Evolutionary conservation across 92 coral and sea anemone species (phyloP).

Genomic region (Paragorgia papillata): DNA sequence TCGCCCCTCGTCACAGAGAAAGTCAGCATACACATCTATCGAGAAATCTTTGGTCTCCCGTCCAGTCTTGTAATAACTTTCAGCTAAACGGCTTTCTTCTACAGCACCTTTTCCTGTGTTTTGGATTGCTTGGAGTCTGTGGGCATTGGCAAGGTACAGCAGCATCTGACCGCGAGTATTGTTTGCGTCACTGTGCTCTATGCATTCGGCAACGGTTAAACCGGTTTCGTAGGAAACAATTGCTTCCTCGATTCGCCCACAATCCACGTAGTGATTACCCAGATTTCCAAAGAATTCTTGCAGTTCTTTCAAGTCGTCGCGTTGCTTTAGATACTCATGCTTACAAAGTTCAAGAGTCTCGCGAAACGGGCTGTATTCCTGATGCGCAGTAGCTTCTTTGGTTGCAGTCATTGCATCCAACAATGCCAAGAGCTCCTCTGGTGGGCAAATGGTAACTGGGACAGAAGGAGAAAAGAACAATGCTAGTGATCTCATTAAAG

Average conservation of each 20-base stretch:
- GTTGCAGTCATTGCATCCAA: conserved; percentile 8
- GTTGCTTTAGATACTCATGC: background rate
- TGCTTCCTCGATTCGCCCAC: conserved; percentile 22
- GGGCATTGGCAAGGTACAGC: conserved; percentile 9
- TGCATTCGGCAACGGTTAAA: conserved; percentile 7
- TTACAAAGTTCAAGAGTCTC: conserved; percentile 24
- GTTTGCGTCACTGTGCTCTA: background rate
- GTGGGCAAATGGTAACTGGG: background rate
- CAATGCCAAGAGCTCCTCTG: conserved; percentile 15
- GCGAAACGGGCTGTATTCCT: background rate
- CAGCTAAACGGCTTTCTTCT: conserved; percentile 6
- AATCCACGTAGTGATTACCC: background rate
- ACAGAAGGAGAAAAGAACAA: background rate
- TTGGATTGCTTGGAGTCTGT: background rate
- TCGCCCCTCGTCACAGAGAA: conserved; percentile 16
- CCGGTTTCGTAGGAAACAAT: conserved; percentile 4
- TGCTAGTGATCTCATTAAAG: conserved; percentile 12
- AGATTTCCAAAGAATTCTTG: background rate
- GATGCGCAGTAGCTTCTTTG: background rate
- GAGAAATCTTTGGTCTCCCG: background rate
- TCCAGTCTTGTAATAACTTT: conserved; percentile 1
- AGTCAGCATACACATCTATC: conserved; percentile 1
- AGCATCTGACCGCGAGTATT: background rate
- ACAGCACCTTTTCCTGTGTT: background rate
- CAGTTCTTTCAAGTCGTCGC: background rate